Conservation (phyloP, 2,113 vertebrate genomes). For the Myotis davidii region DNA sequence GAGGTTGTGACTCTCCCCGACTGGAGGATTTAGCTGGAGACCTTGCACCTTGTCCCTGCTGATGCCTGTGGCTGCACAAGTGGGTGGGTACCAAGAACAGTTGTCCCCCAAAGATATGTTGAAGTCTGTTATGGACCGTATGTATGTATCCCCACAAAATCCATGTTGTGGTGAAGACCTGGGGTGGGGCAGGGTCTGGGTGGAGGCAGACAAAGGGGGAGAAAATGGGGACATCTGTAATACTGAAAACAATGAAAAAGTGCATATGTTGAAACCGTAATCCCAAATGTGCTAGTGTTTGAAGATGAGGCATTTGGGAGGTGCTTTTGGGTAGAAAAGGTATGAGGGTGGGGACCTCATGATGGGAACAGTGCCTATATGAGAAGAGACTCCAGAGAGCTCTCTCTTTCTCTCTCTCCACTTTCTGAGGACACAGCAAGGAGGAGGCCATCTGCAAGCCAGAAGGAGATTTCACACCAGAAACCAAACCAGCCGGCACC, state of each 20-base stretch:
- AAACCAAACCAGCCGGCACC: neutral
- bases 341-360: neutral
- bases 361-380: no score
- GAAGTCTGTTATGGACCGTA: neutral
- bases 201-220: neutral
- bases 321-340: neutral
- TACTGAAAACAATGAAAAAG: neutral
- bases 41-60: neutral
- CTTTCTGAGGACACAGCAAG: neutral
- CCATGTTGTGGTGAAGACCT: neutral
- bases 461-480: neutral
- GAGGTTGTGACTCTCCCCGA: neutral
- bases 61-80: neutral
- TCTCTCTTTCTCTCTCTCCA: neutral
- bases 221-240: neutral
- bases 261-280: neutral
- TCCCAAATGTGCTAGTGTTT: neutral
- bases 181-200: neutral
- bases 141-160: neutral
- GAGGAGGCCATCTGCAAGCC: neutral
- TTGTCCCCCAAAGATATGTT: neutral
- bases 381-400: neutral
- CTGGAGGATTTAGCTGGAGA: neutral
- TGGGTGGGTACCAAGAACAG: neutral
- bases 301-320: neutral